Percentiles rank a stretch among this genome's conserved stretches.
Evolutionary conservation across 2,113 vertebrate genomes (phyloP).

Genomic region (Kryptolebias marmoratus): DNA sequence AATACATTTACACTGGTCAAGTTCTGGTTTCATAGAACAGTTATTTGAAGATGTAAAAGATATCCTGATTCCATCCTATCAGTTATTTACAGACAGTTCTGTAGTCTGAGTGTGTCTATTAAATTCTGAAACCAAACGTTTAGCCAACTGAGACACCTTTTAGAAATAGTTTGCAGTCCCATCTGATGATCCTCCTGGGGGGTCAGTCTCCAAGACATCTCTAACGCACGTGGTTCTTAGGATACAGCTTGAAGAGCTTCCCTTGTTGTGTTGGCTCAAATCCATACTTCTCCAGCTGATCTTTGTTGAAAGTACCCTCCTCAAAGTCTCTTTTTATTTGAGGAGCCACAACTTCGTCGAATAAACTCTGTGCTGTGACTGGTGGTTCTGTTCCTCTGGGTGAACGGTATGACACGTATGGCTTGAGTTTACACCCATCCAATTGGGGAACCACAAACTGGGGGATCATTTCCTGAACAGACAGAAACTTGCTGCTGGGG

Average conservation of each 20-base stretch:
- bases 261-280: slow-evolving; percentile 89
- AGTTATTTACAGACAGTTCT: too few species aligned
- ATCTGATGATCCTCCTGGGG: neutral
- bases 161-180: neutral
- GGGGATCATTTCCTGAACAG: slow-evolving; percentile 85
- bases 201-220: slow-evolving; percentile 1
- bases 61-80: too few species aligned
- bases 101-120: too few species aligned
- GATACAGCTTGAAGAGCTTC: slow-evolving; percentile 91
- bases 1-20: too few species aligned
- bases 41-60: too few species aligned
- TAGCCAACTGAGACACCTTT: neutral
- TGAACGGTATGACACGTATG: slow-evolving; percentile 90
- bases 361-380: slow-evolving; percentile 83
- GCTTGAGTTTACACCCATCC: slow-evolving; percentile 88
- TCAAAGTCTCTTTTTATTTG: slow-evolving; percentile 85
- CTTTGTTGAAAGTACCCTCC: slow-evolving; percentile 78
- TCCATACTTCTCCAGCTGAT: slow-evolving; percentile 88
- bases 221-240: slow-evolving; percentile 91
- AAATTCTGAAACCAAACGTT: too few species aligned
- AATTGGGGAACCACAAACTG: slow-evolving; percentile 90
- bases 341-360: slow-evolving; percentile 83
- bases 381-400: slow-evolving; percentile 78
- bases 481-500: slow-evolving; percentile 80
- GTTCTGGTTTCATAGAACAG: too few species aligned